Base-by-base conservation (phyloP, 2,888 invertebrate genomes). In the Lomographa bimaculata region DNA sequence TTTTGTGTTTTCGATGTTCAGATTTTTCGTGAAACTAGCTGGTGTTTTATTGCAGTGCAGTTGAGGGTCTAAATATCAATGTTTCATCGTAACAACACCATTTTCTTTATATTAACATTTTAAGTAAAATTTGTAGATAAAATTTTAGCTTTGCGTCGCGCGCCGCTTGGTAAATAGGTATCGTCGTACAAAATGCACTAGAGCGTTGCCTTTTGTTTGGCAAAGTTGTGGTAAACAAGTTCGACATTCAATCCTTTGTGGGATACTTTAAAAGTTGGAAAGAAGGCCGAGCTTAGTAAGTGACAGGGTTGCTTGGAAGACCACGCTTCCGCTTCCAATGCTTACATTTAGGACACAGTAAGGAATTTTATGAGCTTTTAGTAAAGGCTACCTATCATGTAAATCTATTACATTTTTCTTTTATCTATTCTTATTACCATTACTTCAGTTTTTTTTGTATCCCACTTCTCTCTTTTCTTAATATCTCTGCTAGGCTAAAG, bases 201-300 rank as follows among this genome's bases (percentile, higher is more conserved):
- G 55, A 64, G 60, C 71, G 65, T 60, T 60, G 69, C 66, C 76
- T 79, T 79, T 76, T 77, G 71, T 78, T 75, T 74, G 67, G 60
- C 60, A 74, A 77, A 82, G 70, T 80, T 66, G 61, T 59, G 66
- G 77, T 75, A 82, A 79, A 75, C 79, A 81, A 82, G 79, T 85
- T 83, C 73, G 78, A 83, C 78, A 77, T 78, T 74, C 79, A 77
- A 77, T 82, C 74, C 83, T 83, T 83, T 83, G 83, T 77, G 79
- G 79, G 65, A 68, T 71, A 74, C 74, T 79, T 81, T 72, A 63
- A 73, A 80, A 81, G 72, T 82, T 36, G 24, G 27, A 57, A 61
- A 72, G 70, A 64, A 70, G 64, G 60, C 62, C 58, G 44, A 50
- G 60, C 59, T 63, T 64, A 54, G 62, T 64, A 55, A 65, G 70